A percentile compares a stretch with the other conserved stretches of the same genome.
Conservation (phyloP, 2,113 vertebrate species). For the Cricetomys ansorgei region DNA sequence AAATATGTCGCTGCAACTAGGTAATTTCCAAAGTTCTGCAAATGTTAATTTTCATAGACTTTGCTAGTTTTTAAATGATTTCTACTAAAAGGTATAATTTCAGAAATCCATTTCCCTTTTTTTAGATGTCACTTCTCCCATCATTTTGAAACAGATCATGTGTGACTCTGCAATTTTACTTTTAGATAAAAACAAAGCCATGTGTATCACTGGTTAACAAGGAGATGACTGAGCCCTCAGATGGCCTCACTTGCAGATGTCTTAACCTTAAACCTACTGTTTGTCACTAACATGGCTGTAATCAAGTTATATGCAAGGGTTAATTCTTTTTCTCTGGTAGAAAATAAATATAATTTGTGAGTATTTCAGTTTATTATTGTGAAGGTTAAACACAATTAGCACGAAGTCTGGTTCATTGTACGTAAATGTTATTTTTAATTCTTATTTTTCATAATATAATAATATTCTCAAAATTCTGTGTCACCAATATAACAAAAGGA, state of each 20-base stretch:
- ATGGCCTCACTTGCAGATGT: not conserved
- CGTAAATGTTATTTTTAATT: not conserved
- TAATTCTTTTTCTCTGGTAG: not conserved
- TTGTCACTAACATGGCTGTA: not conserved
- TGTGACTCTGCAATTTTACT: not conserved
- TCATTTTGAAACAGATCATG: not conserved
- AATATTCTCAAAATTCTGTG: not conserved
- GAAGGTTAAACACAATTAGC: not conserved
- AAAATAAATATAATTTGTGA: not conserved
- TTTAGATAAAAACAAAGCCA: not conserved
- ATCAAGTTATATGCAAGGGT: not conserved
- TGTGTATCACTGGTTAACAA: not conserved
- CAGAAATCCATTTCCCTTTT: not conserved
- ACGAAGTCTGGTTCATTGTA: not conserved
- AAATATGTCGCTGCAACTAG: not conserved
- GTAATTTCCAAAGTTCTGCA: not conserved
- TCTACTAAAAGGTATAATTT: not conserved
- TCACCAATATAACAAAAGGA: not conserved
- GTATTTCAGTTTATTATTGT: not conserved
- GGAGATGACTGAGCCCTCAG: not conserved
- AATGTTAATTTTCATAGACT: not conserved
- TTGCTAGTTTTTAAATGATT: not conserved
- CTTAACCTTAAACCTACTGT: not conserved
- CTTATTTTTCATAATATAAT: not conserved
- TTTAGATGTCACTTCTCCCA: not conserved